These are phyloP conservation scores for Podabrus alpinus DNA, from an alignment of 2,888 invertebrate genomes.

Conservation along the genomic window DNA sequence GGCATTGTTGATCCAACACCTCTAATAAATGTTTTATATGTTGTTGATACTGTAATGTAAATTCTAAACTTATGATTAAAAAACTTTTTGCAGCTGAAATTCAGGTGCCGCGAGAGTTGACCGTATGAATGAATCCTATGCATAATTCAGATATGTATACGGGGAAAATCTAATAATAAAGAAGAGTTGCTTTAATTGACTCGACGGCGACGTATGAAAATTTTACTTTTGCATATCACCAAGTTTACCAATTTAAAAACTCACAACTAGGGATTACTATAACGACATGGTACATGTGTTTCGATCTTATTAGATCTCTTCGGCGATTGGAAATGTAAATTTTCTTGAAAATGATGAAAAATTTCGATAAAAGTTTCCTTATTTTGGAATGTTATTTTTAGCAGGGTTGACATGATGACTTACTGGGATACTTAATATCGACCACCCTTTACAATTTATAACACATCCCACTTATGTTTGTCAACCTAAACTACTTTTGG, in stretches of 20 bases:
- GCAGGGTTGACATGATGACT: background rate
- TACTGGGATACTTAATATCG: background rate
- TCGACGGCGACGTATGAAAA: background rate
- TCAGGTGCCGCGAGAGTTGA: background rate
- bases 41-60: constrained; percentile 2
- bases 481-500: constrained; percentile 17
- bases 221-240: background rate
- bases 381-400: background rate
- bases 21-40: background rate
- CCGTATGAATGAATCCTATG: constrained; percentile 1
- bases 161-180: constrained; percentile 2
- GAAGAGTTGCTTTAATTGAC: constrained; percentile 2
- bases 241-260: too few relatives aligned
- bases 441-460: constrained; percentile 10
- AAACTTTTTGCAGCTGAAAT: background rate
- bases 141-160: background rate
- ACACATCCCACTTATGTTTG: constrained; percentile 15
- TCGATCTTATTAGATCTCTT: too few relatives aligned
- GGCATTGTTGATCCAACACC: background rate
- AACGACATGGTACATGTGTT: too few relatives aligned
- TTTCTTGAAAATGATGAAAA: too few relatives aligned
- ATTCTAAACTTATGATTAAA: constrained; percentile 4
- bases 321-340: too few relatives aligned
- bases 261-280: too few relatives aligned
- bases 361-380: background rate